phyloP scores from a whole-genome alignment of 2,113 vertebrate species.

The Macrotis lagotis region DNA sequence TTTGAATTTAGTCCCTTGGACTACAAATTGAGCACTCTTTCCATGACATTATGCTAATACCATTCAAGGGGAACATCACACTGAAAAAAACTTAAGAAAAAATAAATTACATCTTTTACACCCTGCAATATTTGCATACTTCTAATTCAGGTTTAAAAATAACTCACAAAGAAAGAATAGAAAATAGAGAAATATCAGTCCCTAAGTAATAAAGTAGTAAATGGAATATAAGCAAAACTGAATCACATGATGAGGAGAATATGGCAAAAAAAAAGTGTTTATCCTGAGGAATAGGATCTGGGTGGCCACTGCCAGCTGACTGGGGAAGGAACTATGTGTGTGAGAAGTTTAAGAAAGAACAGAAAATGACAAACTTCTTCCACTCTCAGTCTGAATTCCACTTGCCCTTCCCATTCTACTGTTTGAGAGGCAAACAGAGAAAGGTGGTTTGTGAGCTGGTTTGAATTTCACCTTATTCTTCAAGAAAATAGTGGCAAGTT shows the following conservation, averaged over 20 bases:
- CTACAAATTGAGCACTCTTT: background rate
- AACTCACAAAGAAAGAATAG: background rate
- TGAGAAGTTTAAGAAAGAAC: conserved; percentile 20
- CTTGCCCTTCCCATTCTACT: background rate
- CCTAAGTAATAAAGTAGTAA: conserved; percentile 18
- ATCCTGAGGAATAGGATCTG: background rate
- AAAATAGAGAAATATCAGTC: conserved; percentile 23
- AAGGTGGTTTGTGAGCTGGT: background rate
- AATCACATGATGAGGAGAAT: conserved; percentile 4
- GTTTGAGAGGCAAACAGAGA: background rate
- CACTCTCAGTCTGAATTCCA: background rate
- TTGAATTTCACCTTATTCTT: conserved; percentile 20
- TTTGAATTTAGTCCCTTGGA: background rate
- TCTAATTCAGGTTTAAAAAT: conserved; percentile 48
- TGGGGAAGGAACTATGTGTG: background rate
- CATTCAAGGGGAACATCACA: background rate
- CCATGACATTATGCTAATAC: background rate
- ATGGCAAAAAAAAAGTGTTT: background rate
- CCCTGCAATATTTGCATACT: conserved; percentile 15
- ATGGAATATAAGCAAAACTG: conserved; percentile 37
- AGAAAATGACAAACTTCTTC: conserved; percentile 26
- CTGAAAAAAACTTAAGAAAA: background rate
- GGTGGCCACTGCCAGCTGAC: background rate
- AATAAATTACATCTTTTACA: background rate
- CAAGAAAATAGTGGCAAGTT: background rate